These are phyloP conservation scores for Manis pentadactyla DNA, from an alignment of 2,797 vertebrate species.

Conservation along the genomic window DNA sequence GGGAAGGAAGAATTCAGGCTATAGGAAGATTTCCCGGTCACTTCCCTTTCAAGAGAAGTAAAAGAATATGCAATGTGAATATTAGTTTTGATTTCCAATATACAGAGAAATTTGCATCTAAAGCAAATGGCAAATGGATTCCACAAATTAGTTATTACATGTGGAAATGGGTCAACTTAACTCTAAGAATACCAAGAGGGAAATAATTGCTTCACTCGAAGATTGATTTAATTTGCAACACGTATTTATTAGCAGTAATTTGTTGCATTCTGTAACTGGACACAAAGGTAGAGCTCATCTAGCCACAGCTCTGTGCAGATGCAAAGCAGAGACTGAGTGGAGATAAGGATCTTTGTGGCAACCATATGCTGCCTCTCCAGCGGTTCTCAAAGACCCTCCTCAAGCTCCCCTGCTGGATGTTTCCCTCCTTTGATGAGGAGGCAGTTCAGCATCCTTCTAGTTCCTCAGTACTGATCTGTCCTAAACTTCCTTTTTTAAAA, in stretches of 20 bases:
- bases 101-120: constrained; percentile 5
- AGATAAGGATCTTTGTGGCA: background rate
- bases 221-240: constrained; percentile 54
- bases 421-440: background rate
- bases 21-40: background rate
- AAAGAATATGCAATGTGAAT: background rate
- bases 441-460: background rate
- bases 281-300: background rate
- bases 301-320: background rate
- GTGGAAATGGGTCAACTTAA: background rate
- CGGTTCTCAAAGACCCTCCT: background rate
- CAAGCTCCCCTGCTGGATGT: background rate
- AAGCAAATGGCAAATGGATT: background rate
- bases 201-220: constrained; percentile 9
- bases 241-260: background rate
- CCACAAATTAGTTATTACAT: constrained; percentile 1
- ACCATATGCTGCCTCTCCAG: background rate
- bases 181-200: background rate
- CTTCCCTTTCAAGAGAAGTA: background rate
- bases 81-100: constrained; percentile 32
- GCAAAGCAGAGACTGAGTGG: background rate
- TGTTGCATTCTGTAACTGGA: background rate
- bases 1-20: background rate
- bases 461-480: background rate
- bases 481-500: background rate